These are phyloP conservation scores for Channa maculata DNA, from an alignment of 2,113 vertebrate species.

Conservation along the genomic window DNA sequence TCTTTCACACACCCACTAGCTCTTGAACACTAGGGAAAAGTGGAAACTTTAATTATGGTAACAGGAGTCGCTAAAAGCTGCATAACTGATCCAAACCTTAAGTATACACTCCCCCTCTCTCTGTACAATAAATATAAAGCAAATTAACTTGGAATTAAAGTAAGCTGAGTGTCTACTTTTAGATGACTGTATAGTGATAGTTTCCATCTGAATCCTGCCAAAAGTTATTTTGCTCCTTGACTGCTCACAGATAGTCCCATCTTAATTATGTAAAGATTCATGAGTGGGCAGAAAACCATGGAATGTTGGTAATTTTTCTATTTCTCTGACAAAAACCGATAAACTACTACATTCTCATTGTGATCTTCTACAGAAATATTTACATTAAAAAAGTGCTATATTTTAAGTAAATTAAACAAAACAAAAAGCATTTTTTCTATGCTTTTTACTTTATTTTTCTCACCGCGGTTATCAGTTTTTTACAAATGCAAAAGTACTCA, in stretches of 20 bases:
- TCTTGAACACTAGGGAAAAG: constrained; percentile 48
- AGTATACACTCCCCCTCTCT: constrained; percentile 64
- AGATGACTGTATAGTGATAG: constrained; percentile 39
- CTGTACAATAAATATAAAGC: constrained; percentile 68
- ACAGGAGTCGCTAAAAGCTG: constrained; percentile 64
- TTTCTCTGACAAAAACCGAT: no score
- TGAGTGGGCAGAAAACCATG: not conserved
- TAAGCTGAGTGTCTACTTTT: constrained; percentile 59
- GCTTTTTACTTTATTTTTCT: no score
- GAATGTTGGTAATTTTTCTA: no score
- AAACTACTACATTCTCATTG: no score
- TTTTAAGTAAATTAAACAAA: no score
- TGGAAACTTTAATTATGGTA: constrained; percentile 77
- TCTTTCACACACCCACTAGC: constrained; percentile 60
- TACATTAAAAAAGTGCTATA: no score
- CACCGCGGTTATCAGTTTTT: not conserved
- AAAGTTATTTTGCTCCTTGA: constrained; percentile 15
- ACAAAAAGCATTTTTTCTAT: no score
- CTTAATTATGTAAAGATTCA: constrained; percentile 1
- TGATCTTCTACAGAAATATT: no score
- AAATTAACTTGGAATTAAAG: constrained; percentile 64
- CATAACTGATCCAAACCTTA: constrained; percentile 75
- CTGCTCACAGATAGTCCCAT: not conserved
- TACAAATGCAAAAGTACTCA: not conserved
- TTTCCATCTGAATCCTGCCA: constrained; percentile 43